Evolutionary conservation across 1,140 invertebrate genomes (phyloP).

Genomic region (Sminthurides bifidus): DNA sequence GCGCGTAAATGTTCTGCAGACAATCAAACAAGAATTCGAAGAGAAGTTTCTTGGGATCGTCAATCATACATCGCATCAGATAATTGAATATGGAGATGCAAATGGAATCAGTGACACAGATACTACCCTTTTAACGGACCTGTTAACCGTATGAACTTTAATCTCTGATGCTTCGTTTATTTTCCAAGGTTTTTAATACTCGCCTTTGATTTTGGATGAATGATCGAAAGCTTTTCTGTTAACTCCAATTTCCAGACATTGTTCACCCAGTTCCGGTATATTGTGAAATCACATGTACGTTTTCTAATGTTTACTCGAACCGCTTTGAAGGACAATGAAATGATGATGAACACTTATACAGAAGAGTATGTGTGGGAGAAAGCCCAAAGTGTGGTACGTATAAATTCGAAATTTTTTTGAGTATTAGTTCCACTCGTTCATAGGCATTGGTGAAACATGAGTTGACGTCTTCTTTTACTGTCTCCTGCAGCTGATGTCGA

Average conservation of each 20-base stretch:
- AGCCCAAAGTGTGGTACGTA: constrained; percentile 68
- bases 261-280: constrained; percentile 59
- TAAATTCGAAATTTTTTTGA: neutral
- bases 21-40: constrained; percentile 60
- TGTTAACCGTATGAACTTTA: constrained; percentile 26
- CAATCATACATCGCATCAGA: constrained; percentile 58
- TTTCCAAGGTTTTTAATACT: neutral
- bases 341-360: constrained; percentile 45
- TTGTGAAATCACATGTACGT: constrained; percentile 55
- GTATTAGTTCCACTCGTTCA: neutral
- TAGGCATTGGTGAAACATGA: neutral
- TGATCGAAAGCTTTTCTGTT: neutral
- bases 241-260: constrained; percentile 41
- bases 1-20: neutral
- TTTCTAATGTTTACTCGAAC: constrained; percentile 50
- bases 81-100: constrained; percentile 45
- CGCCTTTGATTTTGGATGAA: neutral
- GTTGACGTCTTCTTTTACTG: neutral
- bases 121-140: constrained; percentile 26
- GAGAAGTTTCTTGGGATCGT: constrained; percentile 64
- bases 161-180: neutral
- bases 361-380: constrained; percentile 77
- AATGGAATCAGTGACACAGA: constrained; percentile 26
- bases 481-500: constrained; percentile 48
- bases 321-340: constrained; percentile 37